Base-by-base conservation (phyloP, 2,888 invertebrate species). In the Mimas tiliae region DNA sequence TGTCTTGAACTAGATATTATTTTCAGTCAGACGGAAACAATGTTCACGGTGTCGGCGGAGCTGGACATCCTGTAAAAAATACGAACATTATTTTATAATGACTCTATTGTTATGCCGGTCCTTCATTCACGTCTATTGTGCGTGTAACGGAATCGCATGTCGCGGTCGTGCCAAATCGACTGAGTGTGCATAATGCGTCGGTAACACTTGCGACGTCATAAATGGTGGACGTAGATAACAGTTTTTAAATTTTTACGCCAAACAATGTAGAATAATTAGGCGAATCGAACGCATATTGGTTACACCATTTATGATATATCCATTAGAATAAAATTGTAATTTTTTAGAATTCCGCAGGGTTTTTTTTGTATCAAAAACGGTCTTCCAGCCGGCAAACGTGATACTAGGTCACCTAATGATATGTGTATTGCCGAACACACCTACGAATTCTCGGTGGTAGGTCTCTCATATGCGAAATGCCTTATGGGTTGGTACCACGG, bases 11-110 rank as follows among this genome's bases (percentile, higher is more conserved):
- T 80, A 76, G 69, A 77, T 68, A 68, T 72, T 72, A 69, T 73
- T 71, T 69, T 65, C 66, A 65, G 67, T 72, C 70, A 70, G 65
- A 63, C 45, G 63, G 68, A 65, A 73, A 66, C 67, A 74, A 65
- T 68, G 64, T 82, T 90, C 85, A 90, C 63, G 85, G 80, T 67
- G 80, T 81, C 55, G 87, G 85, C 34, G 90, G 85, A 0, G 94
- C 92, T 69, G 95, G 95, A 84, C 95, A 95, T 86, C 89, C 95
- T 95, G 90, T 50, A 89, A 85, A 73, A 73, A 72, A 11, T 52
- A 14, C 14, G 6, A 70, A 69, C 62, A 62, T 27, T 68, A 70
- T 78, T 74, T 77, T 74, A 78, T 79, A 75, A 78, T 79, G 73
- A 72, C 65, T 68, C 65, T 64, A 74, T 82, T 79, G 74, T 79